phyloP scores from a whole-genome alignment of 2,113 vertebrate species.

The Urocitellus parryii region DNA sequence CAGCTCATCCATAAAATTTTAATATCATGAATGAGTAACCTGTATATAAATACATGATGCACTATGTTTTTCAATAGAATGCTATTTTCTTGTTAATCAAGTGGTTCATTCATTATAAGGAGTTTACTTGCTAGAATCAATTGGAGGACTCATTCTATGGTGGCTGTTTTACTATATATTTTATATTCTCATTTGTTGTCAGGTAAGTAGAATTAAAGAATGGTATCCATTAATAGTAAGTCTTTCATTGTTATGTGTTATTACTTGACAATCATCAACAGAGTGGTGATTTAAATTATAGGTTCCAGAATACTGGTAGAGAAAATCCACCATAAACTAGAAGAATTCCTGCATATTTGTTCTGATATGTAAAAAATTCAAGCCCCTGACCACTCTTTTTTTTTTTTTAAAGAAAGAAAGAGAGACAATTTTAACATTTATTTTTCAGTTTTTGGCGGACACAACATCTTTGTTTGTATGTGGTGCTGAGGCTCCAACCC shows the following conservation, averaged over 20 bases:
- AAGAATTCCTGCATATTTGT: background rate
- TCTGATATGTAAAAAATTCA: background rate
- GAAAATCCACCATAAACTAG: background rate
- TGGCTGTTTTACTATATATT: background rate
- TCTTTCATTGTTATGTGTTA: constrained; percentile 10
- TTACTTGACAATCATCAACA: constrained; percentile 12
- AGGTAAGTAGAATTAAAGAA: background rate
- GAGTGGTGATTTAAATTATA: background rate
- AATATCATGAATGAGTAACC: constrained; percentile 37
- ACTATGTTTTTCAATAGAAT: constrained; percentile 41
- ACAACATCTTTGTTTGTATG: no score
- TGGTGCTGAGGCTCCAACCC: no score
- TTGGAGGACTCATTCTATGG: constrained; percentile 18
- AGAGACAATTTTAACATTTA: no score
- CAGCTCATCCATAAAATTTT: constrained; percentile 33
- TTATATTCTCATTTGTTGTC: constrained; percentile 53
- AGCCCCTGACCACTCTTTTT: background rate
- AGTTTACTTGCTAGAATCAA: background rate
- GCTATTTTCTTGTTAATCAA: constrained; percentile 40
- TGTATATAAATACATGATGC: constrained; percentile 1
- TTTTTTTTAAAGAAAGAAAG: no score
- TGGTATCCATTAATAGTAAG: background rate
- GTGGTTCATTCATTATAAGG: constrained; percentile 23
- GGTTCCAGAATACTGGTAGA: background rate
- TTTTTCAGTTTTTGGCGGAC: no score